Evolutionary conservation across 1,140 invertebrate species (phyloP), one percentile per base, ranked within the genome.

Genomic region (Pogonus chalceus): DNA sequence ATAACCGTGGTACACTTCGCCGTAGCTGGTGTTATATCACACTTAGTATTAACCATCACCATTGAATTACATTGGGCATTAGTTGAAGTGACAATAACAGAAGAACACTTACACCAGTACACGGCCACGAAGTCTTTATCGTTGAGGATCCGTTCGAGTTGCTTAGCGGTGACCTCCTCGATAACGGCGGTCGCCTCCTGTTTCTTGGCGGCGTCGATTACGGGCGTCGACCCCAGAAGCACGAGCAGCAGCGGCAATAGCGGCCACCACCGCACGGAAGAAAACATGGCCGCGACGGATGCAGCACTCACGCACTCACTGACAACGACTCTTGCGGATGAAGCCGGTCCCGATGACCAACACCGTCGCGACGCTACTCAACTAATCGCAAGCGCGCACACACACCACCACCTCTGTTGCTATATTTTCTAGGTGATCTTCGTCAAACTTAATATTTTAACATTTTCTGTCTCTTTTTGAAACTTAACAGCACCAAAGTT

Each of bases 51-150:
- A n/a, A n/a, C n/a, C n/a, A n/a, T n/a, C n/a, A n/a, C n/a, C n/a
- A n/a, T n/a, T n/a, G n/a, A n/a, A n/a, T n/a, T n/a, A n/a, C n/a
- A n/a, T n/a, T n/a, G n/a, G n/a, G n/a, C n/a, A n/a, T n/a, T n/a
- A n/a, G n/a, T n/a, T n/a, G n/a, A n/a, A n/a, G n/a, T n/a, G n/a
- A n/a, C n/a, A 47, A 47, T 47, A 10, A 9, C 23, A 49, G 12
- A 23, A 55, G 51, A 16, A 56, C 73, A 88, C 91, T 93, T 89
- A 95, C 91, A 93, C 88, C 91, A 94, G 76, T 88, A 92, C 66
- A 94, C 90, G 65, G 90, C 91, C 67, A 93, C 88, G 78, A 88
- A 92, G 74, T 92, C 90, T 79, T 91, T 91, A 61, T 90, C 86
- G 68, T 86, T 82, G 64, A 93, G 79, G 55, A 92, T 77, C 66